These are phyloP conservation scores for Drosophila neocordata DNA, from an alignment of 1,140 invertebrate species.

Conservation along the genomic window DNA sequence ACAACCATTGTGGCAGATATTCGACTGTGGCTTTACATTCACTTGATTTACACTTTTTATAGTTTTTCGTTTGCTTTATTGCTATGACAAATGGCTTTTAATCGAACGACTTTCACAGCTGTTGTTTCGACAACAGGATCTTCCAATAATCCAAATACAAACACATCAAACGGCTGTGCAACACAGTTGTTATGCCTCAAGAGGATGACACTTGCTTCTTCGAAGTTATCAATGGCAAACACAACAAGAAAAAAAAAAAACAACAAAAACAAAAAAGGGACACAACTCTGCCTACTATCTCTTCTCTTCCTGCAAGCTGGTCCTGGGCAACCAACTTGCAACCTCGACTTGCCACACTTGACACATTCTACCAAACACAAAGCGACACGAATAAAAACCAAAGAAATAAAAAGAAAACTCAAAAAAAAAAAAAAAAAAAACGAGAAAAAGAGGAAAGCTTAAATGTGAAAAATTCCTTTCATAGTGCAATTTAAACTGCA, in stretches of 20 bases:
- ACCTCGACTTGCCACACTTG: slow-evolving; percentile 61
- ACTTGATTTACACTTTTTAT: slow-evolving; percentile 29
- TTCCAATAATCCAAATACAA: slow-evolving; percentile 34
- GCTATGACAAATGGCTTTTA: slow-evolving; percentile 61
- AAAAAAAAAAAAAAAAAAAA: slow-evolving; percentile 24
- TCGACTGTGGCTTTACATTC: slow-evolving; percentile 28
- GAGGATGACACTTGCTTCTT: slow-evolving; percentile 5
- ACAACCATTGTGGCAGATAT: background rate
- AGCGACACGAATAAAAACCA: slow-evolving; percentile 5
- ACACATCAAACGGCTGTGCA: slow-evolving; percentile 36
- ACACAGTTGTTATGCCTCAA: slow-evolving; percentile 33
- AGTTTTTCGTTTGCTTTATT: slow-evolving; percentile 13
- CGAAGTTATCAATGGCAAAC: slow-evolving; percentile 60
- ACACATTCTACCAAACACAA: slow-evolving; percentile 33
- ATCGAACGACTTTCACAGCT: slow-evolving; percentile 48
- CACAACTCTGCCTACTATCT: slow-evolving; percentile 15
- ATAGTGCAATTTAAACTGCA: slow-evolving; percentile 77
- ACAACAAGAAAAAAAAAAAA: slow-evolving; percentile 26
- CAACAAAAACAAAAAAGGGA: slow-evolving; percentile 41
- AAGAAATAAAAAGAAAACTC: slow-evolving; percentile 7
- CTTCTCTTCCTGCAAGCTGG: too few species aligned
- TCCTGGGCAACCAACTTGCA: slow-evolving; percentile 25
- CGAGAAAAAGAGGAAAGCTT: slow-evolving; percentile 59
- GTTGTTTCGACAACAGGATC: slow-evolving; percentile 36
- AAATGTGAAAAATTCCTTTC: slow-evolving; percentile 77